A percentile compares a stretch with the other conserved stretches of the same genome.
Evolutionary conservation across 2,113 vertebrate species (phyloP).

Genomic region (Indri indri): DNA sequence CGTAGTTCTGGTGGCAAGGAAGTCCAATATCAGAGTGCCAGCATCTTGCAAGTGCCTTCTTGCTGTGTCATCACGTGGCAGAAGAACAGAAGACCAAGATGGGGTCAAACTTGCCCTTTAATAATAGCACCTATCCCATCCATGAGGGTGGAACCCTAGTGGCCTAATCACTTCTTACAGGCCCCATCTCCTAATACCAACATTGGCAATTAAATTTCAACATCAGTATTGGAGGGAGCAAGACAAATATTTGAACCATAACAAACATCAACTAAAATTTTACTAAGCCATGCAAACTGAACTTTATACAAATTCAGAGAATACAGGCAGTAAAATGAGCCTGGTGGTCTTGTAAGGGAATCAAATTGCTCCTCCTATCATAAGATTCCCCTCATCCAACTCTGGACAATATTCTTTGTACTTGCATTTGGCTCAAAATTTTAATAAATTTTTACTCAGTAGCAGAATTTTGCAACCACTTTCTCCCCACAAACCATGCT

Average conservation of each 20-base stretch:
- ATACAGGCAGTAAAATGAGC: background rate
- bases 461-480: background rate
- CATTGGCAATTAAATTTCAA: background rate
- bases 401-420: background rate
- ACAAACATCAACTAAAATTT: background rate
- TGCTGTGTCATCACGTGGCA: no score
- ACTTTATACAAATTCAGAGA: background rate
- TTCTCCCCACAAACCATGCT: background rate
- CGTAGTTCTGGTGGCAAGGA: no score
- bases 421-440: background rate
- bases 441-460: background rate
- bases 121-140: no score
- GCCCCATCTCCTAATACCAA: no score
- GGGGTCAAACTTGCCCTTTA: no score
- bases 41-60: no score
- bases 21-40: no score
- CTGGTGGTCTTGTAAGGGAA: background rate
- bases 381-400: background rate
- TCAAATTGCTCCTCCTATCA: background rate
- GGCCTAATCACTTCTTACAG: no score
- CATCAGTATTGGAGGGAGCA: background rate
- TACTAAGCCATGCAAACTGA: background rate
- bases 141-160: no score
- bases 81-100: no score
- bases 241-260: background rate